These are phyloP conservation scores for Argyresthia albistria DNA, from an alignment of 2,888 invertebrate species.

Conservation along the genomic window DNA sequence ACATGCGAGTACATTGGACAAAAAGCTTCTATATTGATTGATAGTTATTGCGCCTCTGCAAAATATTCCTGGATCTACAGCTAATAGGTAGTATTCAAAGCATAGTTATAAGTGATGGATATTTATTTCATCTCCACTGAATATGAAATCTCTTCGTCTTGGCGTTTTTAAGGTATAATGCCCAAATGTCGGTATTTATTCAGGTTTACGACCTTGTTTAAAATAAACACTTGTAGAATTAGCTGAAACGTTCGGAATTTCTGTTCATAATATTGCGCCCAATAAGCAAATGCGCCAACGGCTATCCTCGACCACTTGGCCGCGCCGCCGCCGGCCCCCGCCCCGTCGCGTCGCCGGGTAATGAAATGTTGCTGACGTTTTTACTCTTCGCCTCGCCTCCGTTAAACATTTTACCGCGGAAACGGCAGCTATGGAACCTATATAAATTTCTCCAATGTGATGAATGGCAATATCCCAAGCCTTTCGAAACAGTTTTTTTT, in stretches of 20 bases:
- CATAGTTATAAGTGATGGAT: too few relatives aligned
- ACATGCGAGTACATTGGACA: neutral
- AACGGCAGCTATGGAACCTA: conserved; percentile 7
- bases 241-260: too few relatives aligned
- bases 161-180: too few relatives aligned
- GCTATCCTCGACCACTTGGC: neutral
- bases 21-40: neutral
- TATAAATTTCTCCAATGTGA: conserved; percentile 11
- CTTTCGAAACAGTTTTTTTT: conserved; percentile 5
- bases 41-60: neutral
- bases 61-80: too few relatives aligned
- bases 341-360: conserved; percentile 1
- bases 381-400: conserved; percentile 9
- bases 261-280: neutral
- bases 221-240: too few relatives aligned
- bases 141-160: too few relatives aligned
- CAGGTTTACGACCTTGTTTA: too few relatives aligned
- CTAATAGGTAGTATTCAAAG: too few relatives aligned
- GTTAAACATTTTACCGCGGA: conserved; percentile 12
- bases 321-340: neutral
- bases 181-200: too few relatives aligned
- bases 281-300: conserved; percentile 1
- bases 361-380: conserved; percentile 14
- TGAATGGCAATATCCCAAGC: conserved; percentile 9
- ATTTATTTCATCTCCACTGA: too few relatives aligned